Base-by-base conservation (phyloP, 2,888 invertebrate genomes). In the Lasioglossum pauxillum region DNA sequence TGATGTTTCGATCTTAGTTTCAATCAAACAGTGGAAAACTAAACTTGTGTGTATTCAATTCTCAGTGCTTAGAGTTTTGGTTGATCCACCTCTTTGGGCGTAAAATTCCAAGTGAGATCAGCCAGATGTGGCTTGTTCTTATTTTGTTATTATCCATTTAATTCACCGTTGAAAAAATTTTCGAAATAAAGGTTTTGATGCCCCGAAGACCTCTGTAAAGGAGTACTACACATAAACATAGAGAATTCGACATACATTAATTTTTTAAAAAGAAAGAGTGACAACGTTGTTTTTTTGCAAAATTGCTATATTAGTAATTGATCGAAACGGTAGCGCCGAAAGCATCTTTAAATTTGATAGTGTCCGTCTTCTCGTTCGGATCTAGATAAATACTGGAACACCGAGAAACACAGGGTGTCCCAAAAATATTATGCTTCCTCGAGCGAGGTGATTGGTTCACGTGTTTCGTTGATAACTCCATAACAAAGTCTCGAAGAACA, bases 251-350 rank as follows among this genome's bases (percentile, higher is more conserved):
- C 79, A 84, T 83, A 88, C 73, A 88, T n/a, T 78, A 84, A 87
- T 88, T 93, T 91, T 92, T 91, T 91, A 90, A 91, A 92, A 92
- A 92, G 90, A 91, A 92, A 92, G 92, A 93, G 91, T 92, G 93
- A 85, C 64, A 64, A n/a, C n/a, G n/a, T n/a, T n/a, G n/a, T n/a
- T n/a, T n/a, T n/a, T n/a, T n/a, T n/a, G n/a, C n/a, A n/a, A n/a
- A n/a, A n/a, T n/a, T n/a, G n/a, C n/a, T n/a, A n/a, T n/a, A n/a
- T n/a, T n/a, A n/a, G n/a, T n/a, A n/a, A n/a, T n/a, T n/a, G n/a
- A n/a, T n/a, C n/a, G n/a, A n/a, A n/a, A n/a, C n/a, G n/a, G n/a
- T n/a, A n/a, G n/a, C n/a, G n/a, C n/a, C n/a, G n/a, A n/a, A n/a
- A n/a, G n/a, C n/a, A n/a, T n/a, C n/a, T n/a, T n/a, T n/a, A n/a